Base-by-base conservation (phyloP, 2,888 invertebrate species). In the Choristoneura rosaceana region DNA sequence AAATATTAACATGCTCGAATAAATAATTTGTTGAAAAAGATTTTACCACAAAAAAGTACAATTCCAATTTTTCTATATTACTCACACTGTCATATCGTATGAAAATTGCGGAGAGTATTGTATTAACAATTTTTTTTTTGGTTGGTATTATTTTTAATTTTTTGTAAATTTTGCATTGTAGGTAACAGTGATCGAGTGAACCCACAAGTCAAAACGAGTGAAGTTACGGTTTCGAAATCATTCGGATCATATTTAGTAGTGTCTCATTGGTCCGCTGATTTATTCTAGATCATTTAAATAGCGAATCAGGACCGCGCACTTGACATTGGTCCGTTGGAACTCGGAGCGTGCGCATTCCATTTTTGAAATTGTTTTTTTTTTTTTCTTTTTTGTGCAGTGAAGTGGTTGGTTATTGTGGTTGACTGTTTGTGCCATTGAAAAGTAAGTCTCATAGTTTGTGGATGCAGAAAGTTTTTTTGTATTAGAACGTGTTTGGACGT, bases 201-300 rank as follows among this genome's bases (percentile, higher is more conserved):
- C 55, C 77, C 79, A 70, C 64, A 67, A 55, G 71, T 68, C 47
- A 62, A 41, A 63, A 61, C 74, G 17, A 75, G 61, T 75, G 77
- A 73, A 60, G 69, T 75, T 69, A 69, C 73, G 78, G 78, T 82
- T 82, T 84, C 80, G 80, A 84, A 86, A 84, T 81, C 77, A 81
- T 80, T 80, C 80, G 81, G 81, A 87, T 85, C 86, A 81, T 84
- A 85, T 86, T 73, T 87, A 85, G 82, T 76, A 74, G 61, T 68
- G 84, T 81, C 83, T 84, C 84, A 81, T 80, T 79, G 78, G 76
- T 76, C 65, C 75, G 74, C 75, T 74, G 73, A 79, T 75, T 76
- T 79, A 82, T 89, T 86, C 88, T 90, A 89, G 92, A 88, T 89
- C 92, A 93, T 88, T 92, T 94, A 94, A 90, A 93, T 92, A 93